Evolutionary conservation across 2,797 vertebrate genomes (phyloP).

Genomic region (Fringilla coelebs): DNA sequence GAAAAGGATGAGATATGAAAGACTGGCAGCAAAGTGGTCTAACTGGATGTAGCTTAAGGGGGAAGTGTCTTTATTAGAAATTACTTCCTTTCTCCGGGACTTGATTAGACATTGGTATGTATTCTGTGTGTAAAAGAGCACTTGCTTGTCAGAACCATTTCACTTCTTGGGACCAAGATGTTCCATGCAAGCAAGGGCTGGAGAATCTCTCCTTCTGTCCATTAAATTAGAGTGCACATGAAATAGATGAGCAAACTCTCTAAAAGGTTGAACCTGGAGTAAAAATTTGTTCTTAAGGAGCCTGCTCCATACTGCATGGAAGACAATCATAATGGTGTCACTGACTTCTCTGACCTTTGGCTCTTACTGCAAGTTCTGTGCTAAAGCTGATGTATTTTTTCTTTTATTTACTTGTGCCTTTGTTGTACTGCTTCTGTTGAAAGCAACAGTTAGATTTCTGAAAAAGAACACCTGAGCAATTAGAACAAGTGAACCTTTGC

Average conservation of each 20-base stretch:
- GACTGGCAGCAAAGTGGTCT: not conserved
- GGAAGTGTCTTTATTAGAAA: not conserved
- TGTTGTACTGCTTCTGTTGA: not conserved
- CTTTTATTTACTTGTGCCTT: not conserved
- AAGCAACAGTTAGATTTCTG: not conserved
- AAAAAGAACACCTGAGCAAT: not conserved
- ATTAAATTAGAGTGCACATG: not conserved
- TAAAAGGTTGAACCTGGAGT: not conserved
- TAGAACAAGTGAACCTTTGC: not conserved
- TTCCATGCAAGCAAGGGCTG: not conserved
- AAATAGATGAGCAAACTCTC: not conserved
- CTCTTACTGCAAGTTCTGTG: not conserved
- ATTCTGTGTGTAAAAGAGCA: not conserved
- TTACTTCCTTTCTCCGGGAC: not conserved
- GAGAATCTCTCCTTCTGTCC: not conserved
- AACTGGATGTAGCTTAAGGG: not conserved
- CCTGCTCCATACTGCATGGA: not conserved
- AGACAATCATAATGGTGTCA: not conserved
- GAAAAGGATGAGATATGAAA: not conserved
- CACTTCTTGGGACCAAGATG: not conserved
- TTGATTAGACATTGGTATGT: not conserved
- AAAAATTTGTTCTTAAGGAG: not conserved
- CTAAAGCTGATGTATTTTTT: not conserved
- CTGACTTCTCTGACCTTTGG: not conserved
- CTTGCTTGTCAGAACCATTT: not conserved